Evolutionary conservation across 2,888 invertebrate species (phyloP).

Genomic region (Scaptomyza reducta): DNA sequence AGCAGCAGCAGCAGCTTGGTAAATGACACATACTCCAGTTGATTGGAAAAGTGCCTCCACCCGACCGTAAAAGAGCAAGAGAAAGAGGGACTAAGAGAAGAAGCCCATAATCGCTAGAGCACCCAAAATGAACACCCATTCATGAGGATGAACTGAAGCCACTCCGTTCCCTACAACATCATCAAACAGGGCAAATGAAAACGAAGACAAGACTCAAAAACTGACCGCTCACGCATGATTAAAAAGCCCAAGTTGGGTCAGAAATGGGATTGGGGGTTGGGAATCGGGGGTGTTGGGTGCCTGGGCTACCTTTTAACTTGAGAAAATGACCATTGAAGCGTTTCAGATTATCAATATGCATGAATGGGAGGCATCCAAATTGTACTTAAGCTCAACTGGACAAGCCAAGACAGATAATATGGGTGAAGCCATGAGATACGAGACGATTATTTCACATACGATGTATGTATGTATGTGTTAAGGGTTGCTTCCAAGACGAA

Average conservation of each 20-base stretch:
- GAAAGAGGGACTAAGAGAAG: conserved; percentile 5
- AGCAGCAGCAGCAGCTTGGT: conserved; percentile 35
- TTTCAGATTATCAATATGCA: conserved; percentile 80
- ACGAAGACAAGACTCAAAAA: conserved; percentile 38
- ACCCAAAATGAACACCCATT: conserved; percentile 62
- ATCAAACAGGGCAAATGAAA: conserved; percentile 42
- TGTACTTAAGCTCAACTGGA: conserved; percentile 63
- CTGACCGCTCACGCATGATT: conserved; percentile 71
- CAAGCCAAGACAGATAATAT: conserved; percentile 37
- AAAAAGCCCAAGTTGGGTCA: conserved; percentile 56
- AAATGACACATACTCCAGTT: conserved; percentile 65
- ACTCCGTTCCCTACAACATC: conserved; percentile 49
- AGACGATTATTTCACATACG: conserved; percentile 21
- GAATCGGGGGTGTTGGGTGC: conserved; percentile 1
- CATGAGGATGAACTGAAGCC: conserved; percentile 29
- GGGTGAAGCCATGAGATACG: conserved; percentile 29
- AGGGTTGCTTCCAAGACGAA: conserved; percentile 4
- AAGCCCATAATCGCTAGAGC: conserved; percentile 54
- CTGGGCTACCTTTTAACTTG: conserved; percentile 72
- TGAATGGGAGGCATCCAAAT: conserved; percentile 50
- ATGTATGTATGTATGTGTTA: not conserved
- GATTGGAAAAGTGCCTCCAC: conserved; percentile 70
- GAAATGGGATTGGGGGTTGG: conserved; percentile 8
- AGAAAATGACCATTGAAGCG: conserved; percentile 80
- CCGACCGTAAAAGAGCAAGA: conserved; percentile 25